phyloP scores from a whole-genome alignment of 2,888 invertebrate genomes.

The Limnephilus auricula region DNA sequence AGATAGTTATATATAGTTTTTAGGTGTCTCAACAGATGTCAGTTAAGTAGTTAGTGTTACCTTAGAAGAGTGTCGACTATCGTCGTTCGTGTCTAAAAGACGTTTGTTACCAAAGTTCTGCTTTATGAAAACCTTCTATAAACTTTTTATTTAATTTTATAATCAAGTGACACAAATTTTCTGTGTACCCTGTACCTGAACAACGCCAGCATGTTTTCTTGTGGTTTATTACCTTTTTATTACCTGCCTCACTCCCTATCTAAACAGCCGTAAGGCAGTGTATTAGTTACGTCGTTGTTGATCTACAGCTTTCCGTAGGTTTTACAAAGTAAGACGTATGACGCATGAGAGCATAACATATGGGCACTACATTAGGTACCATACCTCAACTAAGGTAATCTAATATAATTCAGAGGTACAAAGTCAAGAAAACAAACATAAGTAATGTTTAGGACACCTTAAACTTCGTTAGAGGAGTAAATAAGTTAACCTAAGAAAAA shows the following conservation, averaged over 20 bases:
- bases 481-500: neutral
- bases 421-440: neutral
- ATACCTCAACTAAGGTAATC: neutral
- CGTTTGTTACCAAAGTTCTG: neutral
- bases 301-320: neutral
- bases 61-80: no score
- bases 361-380: neutral
- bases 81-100: no score
- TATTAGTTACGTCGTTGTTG: neutral
- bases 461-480: neutral
- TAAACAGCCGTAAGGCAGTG: neutral
- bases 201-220: neutral
- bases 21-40: no score
- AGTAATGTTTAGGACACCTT: neutral
- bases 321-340: slow-evolving; percentile 2
- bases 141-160: neutral
- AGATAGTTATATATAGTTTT: no score
- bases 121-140: neutral
- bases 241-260: neutral
- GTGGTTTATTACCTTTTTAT: neutral
- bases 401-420: neutral
- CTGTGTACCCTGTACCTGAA: neutral
- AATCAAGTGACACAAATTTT: neutral
- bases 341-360: neutral
- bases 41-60: no score